These are phyloP conservation scores for Pterostichus madidus DNA, from an alignment of 2,888 invertebrate genomes.

Conservation along the genomic window DNA sequence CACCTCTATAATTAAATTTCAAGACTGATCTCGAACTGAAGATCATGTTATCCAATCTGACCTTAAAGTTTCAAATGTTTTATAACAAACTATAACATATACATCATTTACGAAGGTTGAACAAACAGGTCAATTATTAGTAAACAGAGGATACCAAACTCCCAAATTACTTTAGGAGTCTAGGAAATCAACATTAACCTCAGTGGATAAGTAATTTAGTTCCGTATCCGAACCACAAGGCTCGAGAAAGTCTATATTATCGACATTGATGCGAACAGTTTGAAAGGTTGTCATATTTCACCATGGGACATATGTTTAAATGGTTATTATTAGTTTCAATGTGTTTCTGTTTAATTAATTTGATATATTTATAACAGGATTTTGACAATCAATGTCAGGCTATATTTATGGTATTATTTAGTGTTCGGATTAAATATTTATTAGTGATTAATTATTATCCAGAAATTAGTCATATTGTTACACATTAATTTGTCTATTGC, in stretches of 20 bases:
- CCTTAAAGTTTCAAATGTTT: conserved; percentile 3
- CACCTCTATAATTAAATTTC: neutral
- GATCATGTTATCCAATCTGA: conserved; percentile 10
- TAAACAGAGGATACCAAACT: neutral
- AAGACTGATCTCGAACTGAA: neutral
- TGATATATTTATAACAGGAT: conserved; percentile 39
- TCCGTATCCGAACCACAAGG: conserved; percentile 15
- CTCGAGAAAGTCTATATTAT: conserved; percentile 21
- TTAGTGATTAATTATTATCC: neutral
- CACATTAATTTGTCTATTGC: neutral
- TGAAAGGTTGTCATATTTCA: conserved; percentile 35
- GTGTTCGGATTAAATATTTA: conserved; percentile 1
- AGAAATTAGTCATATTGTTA: neutral
- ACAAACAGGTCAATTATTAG: neutral
- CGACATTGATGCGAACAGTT: conserved; percentile 22
- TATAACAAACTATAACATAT: conserved; percentile 8
- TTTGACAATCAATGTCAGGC: conserved; percentile 25
- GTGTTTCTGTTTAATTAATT: conserved; percentile 41
- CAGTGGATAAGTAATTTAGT: neutral
- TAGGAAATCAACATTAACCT: neutral
- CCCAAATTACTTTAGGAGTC: neutral
- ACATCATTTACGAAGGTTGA: neutral
- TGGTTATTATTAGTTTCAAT: conserved; percentile 25
- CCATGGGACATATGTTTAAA: conserved; percentile 54
- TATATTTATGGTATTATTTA: conserved; percentile 25